Percentiles rank a stretch among this genome's conserved stretches.
These are phyloP conservation scores for Ceratina calcarata DNA, from an alignment of 1,140 invertebrate genomes.

Conservation along the genomic window DNA sequence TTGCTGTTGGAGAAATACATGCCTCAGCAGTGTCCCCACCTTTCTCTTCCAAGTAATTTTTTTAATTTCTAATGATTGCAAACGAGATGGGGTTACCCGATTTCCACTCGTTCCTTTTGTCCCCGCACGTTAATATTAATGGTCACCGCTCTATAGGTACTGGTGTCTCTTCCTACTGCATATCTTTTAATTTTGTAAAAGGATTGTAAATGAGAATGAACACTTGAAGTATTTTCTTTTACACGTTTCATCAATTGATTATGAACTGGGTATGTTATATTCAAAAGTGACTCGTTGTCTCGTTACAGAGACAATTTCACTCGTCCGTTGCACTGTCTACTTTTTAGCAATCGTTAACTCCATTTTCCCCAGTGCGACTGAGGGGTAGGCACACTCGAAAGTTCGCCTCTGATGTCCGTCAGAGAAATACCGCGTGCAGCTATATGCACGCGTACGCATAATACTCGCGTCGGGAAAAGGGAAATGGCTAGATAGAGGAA, in stretches of 20 bases:
- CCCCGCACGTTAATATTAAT: neutral
- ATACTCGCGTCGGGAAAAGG: neutral
- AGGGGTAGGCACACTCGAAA: conserved; percentile 7
- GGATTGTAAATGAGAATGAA: neutral
- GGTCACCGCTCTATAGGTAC: too few relatives aligned
- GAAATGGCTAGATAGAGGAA: conserved; percentile 6
- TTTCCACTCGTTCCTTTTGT: neutral
- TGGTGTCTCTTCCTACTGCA: too few relatives aligned
- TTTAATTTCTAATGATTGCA: conserved; percentile 8
- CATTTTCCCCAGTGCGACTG: conserved; percentile 14
- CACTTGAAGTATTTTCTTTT: too few relatives aligned
- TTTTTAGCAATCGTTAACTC: conserved; percentile 48
- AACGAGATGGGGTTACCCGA: neutral
- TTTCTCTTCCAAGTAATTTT: neutral
- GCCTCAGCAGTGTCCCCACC: neutral
- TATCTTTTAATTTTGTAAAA: too few relatives aligned
- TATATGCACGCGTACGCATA: neutral
- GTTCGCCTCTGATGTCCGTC: conserved; percentile 47
- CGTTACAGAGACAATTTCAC: neutral
- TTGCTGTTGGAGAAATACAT: conserved; percentile 2
- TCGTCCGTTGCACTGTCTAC: conserved; percentile 12
- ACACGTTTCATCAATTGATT: neutral
- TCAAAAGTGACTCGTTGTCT: neutral
- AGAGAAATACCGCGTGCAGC: neutral
- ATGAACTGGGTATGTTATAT: too few relatives aligned